Base-by-base conservation (phyloP, 2,888 invertebrate species). In the Phyto melanocephala region DNA sequence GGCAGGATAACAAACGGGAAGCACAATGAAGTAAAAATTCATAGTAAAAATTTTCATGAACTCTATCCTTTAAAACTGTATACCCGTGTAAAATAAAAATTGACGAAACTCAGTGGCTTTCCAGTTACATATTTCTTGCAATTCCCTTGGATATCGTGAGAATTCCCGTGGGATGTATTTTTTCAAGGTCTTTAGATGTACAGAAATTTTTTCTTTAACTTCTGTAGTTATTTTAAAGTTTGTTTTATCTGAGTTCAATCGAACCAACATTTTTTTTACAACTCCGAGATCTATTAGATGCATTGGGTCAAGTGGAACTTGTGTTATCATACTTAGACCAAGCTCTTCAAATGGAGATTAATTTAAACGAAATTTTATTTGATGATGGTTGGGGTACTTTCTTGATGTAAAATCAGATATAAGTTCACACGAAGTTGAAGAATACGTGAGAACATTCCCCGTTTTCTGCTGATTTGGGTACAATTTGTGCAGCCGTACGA, bases 71-170 rank as follows among this genome's bases (percentile, higher is more conserved):
- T 35, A 68, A 37, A 50, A 76, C 76, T n/a, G 50, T 10, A 47
- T 42, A 11, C 67, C 60, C 37, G 68, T 58, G 24, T 68, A 76
- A 6, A 56, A 58, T 22, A 42, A 15, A 62, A 62, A 77, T 37
- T 77, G 70, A 6, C 60, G 68, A 45, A 62, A 77, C 50, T 77
- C 68, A 42, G 68, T 67, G n/a, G 65, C 65, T 47, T 76, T 76
- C 67, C 76, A 65, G 28, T 77, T 60, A n/a, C 15, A 56, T 40
- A 65, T n/a, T 54, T 75, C 65, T 17, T 75, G 13, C 40, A 65
- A 65, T n/a, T 33, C 56, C 54, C 65, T 54, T 17, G 75, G 58
- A 62, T 22, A 42, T n/a, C 70, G 33, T 22, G 22, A 56, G 17
- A 71, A 71, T 54, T 71, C 70, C 20, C 17, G 17, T 15, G 60